Evolutionary conservation across 1,140 invertebrate genomes (phyloP).

Genomic region (Brachionus calyciflorus): DNA sequence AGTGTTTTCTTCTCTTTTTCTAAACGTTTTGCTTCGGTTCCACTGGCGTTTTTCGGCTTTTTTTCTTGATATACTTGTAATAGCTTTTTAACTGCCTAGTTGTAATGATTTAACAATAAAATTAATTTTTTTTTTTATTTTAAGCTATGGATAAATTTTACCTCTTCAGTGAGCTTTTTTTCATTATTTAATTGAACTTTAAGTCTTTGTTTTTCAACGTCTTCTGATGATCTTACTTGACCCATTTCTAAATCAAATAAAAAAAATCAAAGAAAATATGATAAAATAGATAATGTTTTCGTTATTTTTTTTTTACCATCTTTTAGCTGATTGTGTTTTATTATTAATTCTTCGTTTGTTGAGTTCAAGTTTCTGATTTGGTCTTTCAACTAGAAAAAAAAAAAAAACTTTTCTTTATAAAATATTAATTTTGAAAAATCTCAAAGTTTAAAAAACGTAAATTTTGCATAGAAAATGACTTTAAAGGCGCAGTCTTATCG

Average conservation of each 20-base stretch:
- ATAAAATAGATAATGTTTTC: neutral
- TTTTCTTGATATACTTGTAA: slow-evolving; percentile 93
- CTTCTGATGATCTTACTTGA: neutral
- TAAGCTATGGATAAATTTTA: no score
- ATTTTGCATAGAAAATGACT: no score
- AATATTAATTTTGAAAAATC: no score
- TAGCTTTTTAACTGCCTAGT: slow-evolving; percentile 93
- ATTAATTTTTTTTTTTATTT: neutral
- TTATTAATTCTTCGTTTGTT: slow-evolving; percentile 1
- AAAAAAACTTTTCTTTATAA: no score
- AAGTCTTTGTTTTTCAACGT: slow-evolving; percentile 44
- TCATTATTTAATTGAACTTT: slow-evolving; percentile 82
- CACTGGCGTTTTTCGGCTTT: slow-evolving; percentile 65
- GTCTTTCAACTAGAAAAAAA: slow-evolving; percentile 2
- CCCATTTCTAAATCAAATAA: neutral
- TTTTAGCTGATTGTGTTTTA: slow-evolving; percentile 17
- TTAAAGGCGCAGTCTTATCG: no score
- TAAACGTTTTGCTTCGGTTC: slow-evolving; percentile 77
- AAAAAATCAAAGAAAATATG: neutral
- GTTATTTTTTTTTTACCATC: neutral
- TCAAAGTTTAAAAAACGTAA: no score
- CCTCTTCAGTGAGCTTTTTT: slow-evolving; percentile 66
- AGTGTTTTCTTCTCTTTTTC: slow-evolving; percentile 91
- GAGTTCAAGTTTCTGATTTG: neutral
- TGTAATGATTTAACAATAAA: no score